Percentiles rank a stretch among this genome's conserved stretches.
Evolutionary conservation across 30 jellyfish, hydroid and myxozoan species (phyloP).

Genomic region (Aurelia sp.): DNA sequence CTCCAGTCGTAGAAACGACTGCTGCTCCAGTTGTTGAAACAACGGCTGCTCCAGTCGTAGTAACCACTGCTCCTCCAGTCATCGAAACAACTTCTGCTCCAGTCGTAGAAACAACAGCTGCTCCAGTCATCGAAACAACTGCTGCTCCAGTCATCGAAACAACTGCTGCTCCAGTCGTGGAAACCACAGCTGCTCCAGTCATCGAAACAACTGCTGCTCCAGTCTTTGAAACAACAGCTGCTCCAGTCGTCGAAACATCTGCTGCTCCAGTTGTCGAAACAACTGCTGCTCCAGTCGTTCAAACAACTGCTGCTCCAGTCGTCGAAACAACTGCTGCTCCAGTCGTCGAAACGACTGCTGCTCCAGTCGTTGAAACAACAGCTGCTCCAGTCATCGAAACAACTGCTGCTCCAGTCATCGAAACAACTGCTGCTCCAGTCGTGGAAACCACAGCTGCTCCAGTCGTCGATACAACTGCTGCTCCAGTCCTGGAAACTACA

Average conservation of each 20-base stretch:
- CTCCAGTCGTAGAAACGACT: slow-evolving; percentile 35
- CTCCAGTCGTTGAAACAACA: slow-evolving; percentile 36
- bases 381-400: slow-evolving; percentile 41
- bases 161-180: slow-evolving; percentile 40
- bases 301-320: slow-evolving; percentile 45
- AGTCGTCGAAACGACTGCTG: slow-evolving; percentile 29
- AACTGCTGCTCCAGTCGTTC: slow-evolving; percentile 33
- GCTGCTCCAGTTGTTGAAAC: slow-evolving; percentile 55
- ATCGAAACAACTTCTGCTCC: slow-evolving; percentile 37
- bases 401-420: slow-evolving; percentile 45
- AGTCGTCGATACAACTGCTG: slow-evolving; percentile 33
- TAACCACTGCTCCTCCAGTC: slow-evolving; percentile 30
- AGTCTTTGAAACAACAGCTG: slow-evolving; percentile 38
- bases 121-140: slow-evolving; percentile 39
- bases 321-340: slow-evolving; percentile 48
- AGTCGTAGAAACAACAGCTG: slow-evolving; percentile 35
- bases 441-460: slow-evolving; percentile 37
- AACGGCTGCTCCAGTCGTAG: slow-evolving; percentile 43
- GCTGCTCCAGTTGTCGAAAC: slow-evolving; percentile 45
- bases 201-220: slow-evolving; percentile 39
- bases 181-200: slow-evolving; percentile 49
- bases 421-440: slow-evolving; percentile 33
- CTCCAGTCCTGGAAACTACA: slow-evolving; percentile 40
- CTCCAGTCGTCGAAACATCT: slow-evolving; percentile 36
- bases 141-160: slow-evolving; percentile 56